These are phyloP conservation scores for Tubulanus polymorphus DNA, from an alignment of 2,888 invertebrate genomes.

Conservation along the genomic window DNA sequence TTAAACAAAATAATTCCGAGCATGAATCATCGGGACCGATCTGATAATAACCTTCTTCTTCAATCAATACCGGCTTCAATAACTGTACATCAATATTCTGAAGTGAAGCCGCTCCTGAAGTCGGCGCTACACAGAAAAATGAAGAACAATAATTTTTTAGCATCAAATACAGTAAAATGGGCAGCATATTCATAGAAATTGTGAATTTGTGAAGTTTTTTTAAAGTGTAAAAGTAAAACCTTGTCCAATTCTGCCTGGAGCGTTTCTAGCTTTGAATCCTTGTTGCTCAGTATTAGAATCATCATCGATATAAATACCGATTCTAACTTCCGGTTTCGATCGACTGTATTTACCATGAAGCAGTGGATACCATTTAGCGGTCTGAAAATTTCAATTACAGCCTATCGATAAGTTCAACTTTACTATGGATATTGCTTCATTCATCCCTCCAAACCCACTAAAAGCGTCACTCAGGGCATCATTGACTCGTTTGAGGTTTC, in stretches of 20 bases:
- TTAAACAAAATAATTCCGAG: conserved; percentile 49
- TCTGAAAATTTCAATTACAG: conserved; percentile 34
- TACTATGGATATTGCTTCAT: too few relatives aligned
- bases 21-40: conserved; percentile 49
- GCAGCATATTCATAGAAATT: too few relatives aligned
- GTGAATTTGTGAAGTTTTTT: too few relatives aligned
- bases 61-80: conserved; percentile 44
- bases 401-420: too few relatives aligned
- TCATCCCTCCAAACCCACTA: too few relatives aligned
- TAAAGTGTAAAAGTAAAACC: too few relatives aligned
- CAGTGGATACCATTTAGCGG: conserved; percentile 52
- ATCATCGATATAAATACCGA: conserved; percentile 52
- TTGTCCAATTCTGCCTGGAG: conserved; percentile 29
- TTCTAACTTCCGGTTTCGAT: conserved; percentile 49
- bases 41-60: conserved; percentile 52
- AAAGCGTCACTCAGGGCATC: too few relatives aligned
- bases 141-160: too few relatives aligned
- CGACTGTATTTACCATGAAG: conserved; percentile 52
- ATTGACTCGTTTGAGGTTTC: too few relatives aligned
- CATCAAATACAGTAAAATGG: too few relatives aligned
- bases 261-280: conserved; percentile 31
- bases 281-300: conserved; percentile 28
- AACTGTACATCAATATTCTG: conserved; percentile 11
- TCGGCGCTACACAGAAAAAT: too few relatives aligned
- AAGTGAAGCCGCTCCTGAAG: too few relatives aligned